Base-by-base conservation (phyloP, 2,797 vertebrate species). In the Pachyuromys duprasi region DNA sequence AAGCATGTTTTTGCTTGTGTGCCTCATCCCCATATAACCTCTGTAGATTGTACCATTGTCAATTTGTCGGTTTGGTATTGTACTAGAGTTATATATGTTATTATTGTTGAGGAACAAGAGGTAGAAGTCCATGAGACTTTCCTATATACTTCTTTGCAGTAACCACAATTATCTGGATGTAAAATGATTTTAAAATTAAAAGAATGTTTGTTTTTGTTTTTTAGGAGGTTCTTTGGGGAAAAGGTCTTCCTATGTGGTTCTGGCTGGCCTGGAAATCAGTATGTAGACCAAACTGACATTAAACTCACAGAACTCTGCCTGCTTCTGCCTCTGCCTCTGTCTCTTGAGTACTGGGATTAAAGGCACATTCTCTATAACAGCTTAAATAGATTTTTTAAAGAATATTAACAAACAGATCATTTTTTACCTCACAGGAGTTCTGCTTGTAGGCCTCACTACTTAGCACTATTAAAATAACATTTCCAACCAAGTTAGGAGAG, bases 401-500 rank as follows among this genome's bases (percentile, higher is more conserved):
- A 80, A 88, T 74, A 26, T 12, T 83, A 75, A 74, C 24, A 75
- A 93, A 91, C 8, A 31, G 18, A 93, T 70, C 74, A 67, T 91
- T 39, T 62, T 65, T 74, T 72, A 49, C 62, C 67, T 93, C 90
- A 93, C 49, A 91, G 83, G 90, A 86, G 72, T 31, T 90, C 62
- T 65, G 72, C 42, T 22, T 94, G 36, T 49, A 69, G 82, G 65
- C 42, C 24, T 88, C 82, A 67, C 36, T 89, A 93, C 36, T 92
- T 81, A 84, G n/a, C 53, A 97, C 28, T 87, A 88, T 31, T 92
- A 22, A 90, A 86, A 93, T 53, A 72, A 33, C 79, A 72, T 90
- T 93, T 90, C 84, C 95, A 86, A 60, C 42, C 28, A 88, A 87
- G 24, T 80, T 90, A 79, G 60, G 62, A 60, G 91, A 84, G 39